Base-by-base conservation (phyloP, 2,113 vertebrate genomes). In the Actinemys pallida region DNA sequence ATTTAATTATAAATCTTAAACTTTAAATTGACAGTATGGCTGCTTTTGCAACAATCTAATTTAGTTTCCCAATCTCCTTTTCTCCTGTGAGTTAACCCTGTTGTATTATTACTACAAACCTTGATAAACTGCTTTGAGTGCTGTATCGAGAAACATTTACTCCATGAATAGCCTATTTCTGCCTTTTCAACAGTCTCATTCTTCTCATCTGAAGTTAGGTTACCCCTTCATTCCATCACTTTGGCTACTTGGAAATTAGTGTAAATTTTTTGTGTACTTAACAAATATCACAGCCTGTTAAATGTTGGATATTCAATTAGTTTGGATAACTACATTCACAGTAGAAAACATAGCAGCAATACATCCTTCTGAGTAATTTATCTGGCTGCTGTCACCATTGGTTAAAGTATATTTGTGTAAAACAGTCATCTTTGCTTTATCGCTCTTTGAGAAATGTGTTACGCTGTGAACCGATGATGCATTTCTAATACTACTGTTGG, bases 141-240 rank as follows among this genome's bases (percentile, higher is more conserved):
- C 69, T 79, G 90, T 82, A 22, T 45, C 86, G 76, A 1, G 1
- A 84, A 19, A 6, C 53, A 59, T 52, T 69, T n/a, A 49, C 13
- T 3, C 90, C 42, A 9, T 39, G 78, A 72, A 81, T 83, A 80
- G 56, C 78, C 84, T 87, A 25, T 72, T 86, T 92, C 27, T 69
- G 0, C 78, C 50, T 81, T 57, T 84, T 0, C 56, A 49, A 39
- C 75, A 81, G 59, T 17, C 1, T 0, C 10, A 0, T 24, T 59
- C 88, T 83, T 95, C 82, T 75, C 24, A 1, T 0, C 8, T 81
- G 81, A 25, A 56, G n/a, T 39, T 42, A 19, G n/a, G 39, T 76
- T 86, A 42, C 20, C 47, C 19, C 20, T 84, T 50, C 29, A 31
- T 76, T 86, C 53, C 11, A 45, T 27, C 42, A 31, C 69, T 86